A percentile compares a stretch with the other conserved stretches of the same genome.
phyloP scores from a whole-genome alignment of 2,888 invertebrate species.

The Amitus sp. region DNA sequence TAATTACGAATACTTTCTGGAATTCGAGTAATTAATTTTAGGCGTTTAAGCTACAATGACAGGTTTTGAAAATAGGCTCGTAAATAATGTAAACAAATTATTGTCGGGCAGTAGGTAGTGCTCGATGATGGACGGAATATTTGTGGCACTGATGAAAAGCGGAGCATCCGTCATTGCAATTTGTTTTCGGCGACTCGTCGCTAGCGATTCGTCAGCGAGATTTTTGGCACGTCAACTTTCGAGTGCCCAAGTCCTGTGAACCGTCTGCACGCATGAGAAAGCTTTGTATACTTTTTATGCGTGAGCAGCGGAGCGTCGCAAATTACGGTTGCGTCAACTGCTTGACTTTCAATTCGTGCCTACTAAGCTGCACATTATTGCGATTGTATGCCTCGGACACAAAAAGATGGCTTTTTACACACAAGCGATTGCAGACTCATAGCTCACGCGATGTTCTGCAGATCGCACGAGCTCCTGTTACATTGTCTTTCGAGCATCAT shows the following conservation, averaged over 20 bases:
- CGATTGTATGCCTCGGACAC: slow-evolving; percentile 26
- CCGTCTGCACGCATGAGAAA: slow-evolving; percentile 14
- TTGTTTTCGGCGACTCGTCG: slow-evolving; percentile 33
- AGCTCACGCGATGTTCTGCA: slow-evolving; percentile 30
- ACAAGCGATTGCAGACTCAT: slow-evolving; percentile 34
- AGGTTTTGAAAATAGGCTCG: neutral
- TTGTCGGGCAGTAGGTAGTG: slow-evolving; percentile 4
- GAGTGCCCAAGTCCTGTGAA: neutral
- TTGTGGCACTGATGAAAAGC: slow-evolving; percentile 28
- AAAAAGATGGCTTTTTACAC: slow-evolving; percentile 37
- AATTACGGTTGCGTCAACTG: slow-evolving; percentile 36
- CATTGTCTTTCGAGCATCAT: slow-evolving; percentile 28
- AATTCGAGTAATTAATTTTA: neutral
- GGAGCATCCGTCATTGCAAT: slow-evolving; percentile 30
- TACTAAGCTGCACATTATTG: slow-evolving; percentile 27
- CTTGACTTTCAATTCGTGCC: slow-evolving; percentile 34
- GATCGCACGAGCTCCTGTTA: slow-evolving; percentile 35
- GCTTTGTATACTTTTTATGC: slow-evolving; percentile 12
- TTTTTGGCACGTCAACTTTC: slow-evolving; percentile 12
- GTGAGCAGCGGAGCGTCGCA: slow-evolving; percentile 23
- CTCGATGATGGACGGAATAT: slow-evolving; percentile 15
- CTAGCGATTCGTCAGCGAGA: slow-evolving; percentile 25
- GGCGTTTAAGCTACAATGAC: slow-evolving; percentile 2
- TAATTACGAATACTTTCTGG: too few species aligned
- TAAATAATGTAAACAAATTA: slow-evolving; percentile 8